phyloP scores from a whole-genome alignment of 2,113 vertebrate genomes.

The Prionailurus viverrinus region DNA sequence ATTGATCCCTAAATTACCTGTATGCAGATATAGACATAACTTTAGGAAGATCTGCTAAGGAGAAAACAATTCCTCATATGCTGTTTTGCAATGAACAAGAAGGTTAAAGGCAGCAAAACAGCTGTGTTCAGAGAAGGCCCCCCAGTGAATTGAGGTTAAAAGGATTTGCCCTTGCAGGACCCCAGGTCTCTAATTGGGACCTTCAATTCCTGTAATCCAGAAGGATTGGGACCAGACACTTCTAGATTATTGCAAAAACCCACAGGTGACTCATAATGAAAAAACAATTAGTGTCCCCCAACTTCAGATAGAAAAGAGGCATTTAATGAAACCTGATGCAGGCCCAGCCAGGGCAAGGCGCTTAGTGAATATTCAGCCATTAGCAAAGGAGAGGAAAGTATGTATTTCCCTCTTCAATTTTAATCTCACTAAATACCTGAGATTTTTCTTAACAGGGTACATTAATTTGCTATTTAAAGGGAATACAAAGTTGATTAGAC shows the following conservation, averaged over 20 bases:
- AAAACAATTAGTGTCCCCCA: slow-evolving; percentile 76
- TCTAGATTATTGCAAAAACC: slow-evolving; percentile 85
- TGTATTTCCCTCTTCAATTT: background rate
- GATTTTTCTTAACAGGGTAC: background rate
- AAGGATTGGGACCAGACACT: slow-evolving; percentile 88
- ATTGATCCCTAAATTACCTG: slow-evolving; percentile 64
- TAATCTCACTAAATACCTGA: slow-evolving; percentile 52
- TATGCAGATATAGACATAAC: background rate
- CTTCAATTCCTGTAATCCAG: slow-evolving; percentile 88
- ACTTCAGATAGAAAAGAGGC: slow-evolving; percentile 65
- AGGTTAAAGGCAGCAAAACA: slow-evolving; percentile 58
- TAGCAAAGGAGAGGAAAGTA: slow-evolving; percentile 24
- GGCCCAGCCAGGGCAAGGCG: background rate
- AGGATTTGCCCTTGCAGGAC: slow-evolving; percentile 86
- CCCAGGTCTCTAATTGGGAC: slow-evolving; percentile 85
- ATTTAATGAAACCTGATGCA: slow-evolving; percentile 74
- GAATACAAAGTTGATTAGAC: slow-evolving; percentile 21
- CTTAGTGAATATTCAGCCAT: slow-evolving; percentile 48
- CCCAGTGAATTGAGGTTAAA: slow-evolving; percentile 86
- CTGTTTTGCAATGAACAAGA: slow-evolving; percentile 17
- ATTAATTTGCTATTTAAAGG: slow-evolving; percentile 59
- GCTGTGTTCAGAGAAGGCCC: slow-evolving; percentile 78
- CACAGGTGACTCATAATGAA: slow-evolving; percentile 85
- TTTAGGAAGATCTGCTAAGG: slow-evolving; percentile 16
- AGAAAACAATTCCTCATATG: slow-evolving; percentile 34